Evolutionary conservation across 1,140 invertebrate species (phyloP).

Genomic region (Cydia pomonella): DNA sequence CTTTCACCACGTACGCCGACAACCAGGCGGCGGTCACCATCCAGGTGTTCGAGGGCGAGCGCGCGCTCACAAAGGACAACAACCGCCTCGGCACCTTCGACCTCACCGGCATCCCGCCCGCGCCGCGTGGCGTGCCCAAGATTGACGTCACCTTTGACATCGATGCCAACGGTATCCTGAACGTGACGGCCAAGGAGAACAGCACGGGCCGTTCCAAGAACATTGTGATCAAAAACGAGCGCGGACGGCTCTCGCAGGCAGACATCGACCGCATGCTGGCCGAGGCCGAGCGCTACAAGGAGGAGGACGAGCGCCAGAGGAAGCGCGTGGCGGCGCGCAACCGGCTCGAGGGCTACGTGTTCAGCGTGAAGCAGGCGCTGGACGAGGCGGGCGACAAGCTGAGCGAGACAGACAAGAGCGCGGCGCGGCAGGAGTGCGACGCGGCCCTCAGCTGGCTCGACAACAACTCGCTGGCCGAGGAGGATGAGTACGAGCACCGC

Average conservation of each 20-base stretch:
- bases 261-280: slow-evolving; percentile 96
- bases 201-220: slow-evolving; percentile 89
- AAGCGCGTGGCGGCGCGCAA: slow-evolving; percentile 88
- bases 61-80: slow-evolving; percentile 89
- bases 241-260: slow-evolving; percentile 92
- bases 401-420: slow-evolving; percentile 84
- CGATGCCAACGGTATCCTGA: slow-evolving; percentile 87
- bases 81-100: slow-evolving; percentile 89
- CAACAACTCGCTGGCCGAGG: slow-evolving; percentile 86
- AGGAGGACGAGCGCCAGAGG: slow-evolving; percentile 85
- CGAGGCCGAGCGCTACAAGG: slow-evolving; percentile 86
- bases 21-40: slow-evolving; percentile 87
- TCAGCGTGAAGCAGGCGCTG: slow-evolving; percentile 87
- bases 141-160: slow-evolving; percentile 87
- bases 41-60: slow-evolving; percentile 85
- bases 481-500: slow-evolving; percentile 90
- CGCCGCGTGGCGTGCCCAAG: slow-evolving; percentile 89
- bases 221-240: slow-evolving; percentile 95
- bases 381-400: slow-evolving; percentile 83
- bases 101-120: slow-evolving; percentile 90
- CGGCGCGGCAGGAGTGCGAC: slow-evolving; percentile 81
- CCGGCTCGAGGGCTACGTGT: slow-evolving; percentile 90
- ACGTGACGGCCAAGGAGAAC: slow-evolving; percentile 82
- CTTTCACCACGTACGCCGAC: slow-evolving; percentile 85
- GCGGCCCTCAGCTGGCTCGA: slow-evolving; percentile 83